Conservation (phyloP, 2,797 vertebrate genomes). For the Lindbergichthys nudifrons region DNA sequence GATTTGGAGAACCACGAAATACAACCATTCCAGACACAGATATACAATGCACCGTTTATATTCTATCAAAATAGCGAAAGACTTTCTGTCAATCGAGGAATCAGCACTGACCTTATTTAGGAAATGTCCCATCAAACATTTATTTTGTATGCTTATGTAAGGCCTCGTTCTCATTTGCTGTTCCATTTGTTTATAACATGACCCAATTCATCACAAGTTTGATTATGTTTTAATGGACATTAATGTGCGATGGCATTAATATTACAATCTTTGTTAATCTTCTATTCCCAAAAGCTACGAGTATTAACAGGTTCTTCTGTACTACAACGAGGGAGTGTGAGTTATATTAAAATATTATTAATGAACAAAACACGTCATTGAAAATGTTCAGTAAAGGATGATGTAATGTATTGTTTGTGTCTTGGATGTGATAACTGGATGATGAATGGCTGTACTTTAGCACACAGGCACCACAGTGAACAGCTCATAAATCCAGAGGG, state of each 20-base stretch:
- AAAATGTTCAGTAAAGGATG: background rate
- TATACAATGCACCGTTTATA: background rate
- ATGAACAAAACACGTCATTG: background rate
- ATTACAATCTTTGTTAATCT: background rate
- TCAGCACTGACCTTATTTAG: constrained; percentile 9
- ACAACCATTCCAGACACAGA: background rate
- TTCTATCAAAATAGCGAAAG: background rate
- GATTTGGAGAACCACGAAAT: background rate
- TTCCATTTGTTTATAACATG: background rate
- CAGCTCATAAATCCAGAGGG: constrained; percentile 31
- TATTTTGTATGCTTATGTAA: constrained; percentile 2
- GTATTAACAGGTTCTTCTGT: background rate
- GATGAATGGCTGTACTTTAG: constrained; percentile 13
- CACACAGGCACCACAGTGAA: constrained; percentile 29
- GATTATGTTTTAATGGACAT: background rate
- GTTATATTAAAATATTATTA: background rate
- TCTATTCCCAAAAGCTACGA: background rate
- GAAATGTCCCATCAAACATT: background rate
- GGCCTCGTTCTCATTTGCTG: background rate
- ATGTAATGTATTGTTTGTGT: background rate
- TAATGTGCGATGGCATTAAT: background rate
- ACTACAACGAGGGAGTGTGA: background rate
- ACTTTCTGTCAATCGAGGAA: too few relatives aligned
- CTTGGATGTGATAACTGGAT: background rate
- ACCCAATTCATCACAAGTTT: constrained; percentile 7